A percentile compares a stretch with the other conserved stretches of the same genome.
These are phyloP conservation scores for Mystacides longicornis DNA, from an alignment of 2,888 invertebrate genomes.

Conservation along the genomic window DNA sequence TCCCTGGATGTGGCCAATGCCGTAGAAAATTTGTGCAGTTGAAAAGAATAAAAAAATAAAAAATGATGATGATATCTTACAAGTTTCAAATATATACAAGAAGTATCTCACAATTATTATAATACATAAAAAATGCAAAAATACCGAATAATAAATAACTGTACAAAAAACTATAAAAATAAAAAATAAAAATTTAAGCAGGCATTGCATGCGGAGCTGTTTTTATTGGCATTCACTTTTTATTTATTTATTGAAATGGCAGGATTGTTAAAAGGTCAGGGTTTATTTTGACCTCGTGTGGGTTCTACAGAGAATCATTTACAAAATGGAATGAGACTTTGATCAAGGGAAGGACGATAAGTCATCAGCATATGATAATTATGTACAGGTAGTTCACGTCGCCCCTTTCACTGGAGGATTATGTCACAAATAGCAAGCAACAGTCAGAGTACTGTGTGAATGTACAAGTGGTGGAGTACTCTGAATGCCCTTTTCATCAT, in stretches of 20 bases:
- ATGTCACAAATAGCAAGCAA: constrained; percentile 60
- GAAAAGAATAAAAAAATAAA: constrained; percentile 58
- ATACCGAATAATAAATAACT: constrained; percentile 23
- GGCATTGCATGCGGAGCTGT: constrained; percentile 58
- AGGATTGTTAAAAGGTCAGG: constrained; percentile 58
- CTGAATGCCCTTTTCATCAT: constrained; percentile 25
- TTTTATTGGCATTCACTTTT: too few relatives aligned
- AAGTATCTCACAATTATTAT: constrained; percentile 11
- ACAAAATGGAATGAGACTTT: constrained; percentile 61
- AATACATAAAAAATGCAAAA: constrained; percentile 17
- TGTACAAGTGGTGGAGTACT: constrained; percentile 25
- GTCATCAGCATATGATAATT: too few relatives aligned
- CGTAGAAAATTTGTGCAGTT: constrained; percentile 60
- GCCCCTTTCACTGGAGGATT: constrained; percentile 83
- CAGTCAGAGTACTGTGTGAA: constrained; percentile 24
- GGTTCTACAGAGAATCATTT: too few relatives aligned
- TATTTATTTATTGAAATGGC: constrained; percentile 53
- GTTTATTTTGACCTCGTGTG: constrained; percentile 50
- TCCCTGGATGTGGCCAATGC: constrained; percentile 61
- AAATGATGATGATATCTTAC: constrained; percentile 50
- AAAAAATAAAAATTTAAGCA: constrained; percentile 56
- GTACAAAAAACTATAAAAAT: constrained; percentile 47
- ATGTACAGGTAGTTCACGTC: too few relatives aligned
- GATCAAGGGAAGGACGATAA: constrained; percentile 49
- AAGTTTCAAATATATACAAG: constrained; percentile 27